Percentiles rank a stretch among this genome's conserved stretches.
Evolutionary conservation across 2,888 invertebrate genomes (phyloP).

Genomic region (Liposcelis brunnea): DNA sequence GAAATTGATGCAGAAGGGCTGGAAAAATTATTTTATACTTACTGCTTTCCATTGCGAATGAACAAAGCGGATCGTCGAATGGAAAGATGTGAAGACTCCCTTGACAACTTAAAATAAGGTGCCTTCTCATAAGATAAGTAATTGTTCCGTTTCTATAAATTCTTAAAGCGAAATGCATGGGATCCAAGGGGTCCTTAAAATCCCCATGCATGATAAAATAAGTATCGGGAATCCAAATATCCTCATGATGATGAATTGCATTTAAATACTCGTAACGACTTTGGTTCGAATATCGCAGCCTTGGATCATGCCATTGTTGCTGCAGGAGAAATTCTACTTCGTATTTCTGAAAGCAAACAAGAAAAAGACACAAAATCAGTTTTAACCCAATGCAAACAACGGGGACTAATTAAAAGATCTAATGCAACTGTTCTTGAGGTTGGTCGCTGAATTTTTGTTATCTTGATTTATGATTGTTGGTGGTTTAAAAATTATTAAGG

Average conservation of each 20-base stretch:
- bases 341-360: conserved; percentile 57
- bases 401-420: too few species aligned
- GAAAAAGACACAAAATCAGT: conserved; percentile 12
- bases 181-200: conserved; percentile 85
- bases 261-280: conserved; percentile 77
- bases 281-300: conserved; percentile 74
- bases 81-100: conserved; percentile 89
- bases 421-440: too few species aligned
- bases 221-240: conserved; percentile 87
- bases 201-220: conserved; percentile 95
- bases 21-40: conserved; percentile 34
- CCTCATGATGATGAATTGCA: conserved; percentile 82
- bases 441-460: too few species aligned
- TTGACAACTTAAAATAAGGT: conserved; percentile 83
- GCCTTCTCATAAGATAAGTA: conserved; percentile 83
- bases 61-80: conserved; percentile 88
- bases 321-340: conserved; percentile 88
- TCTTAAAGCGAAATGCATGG: conserved; percentile 81
- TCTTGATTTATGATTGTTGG: too few species aligned
- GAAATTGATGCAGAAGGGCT: too few species aligned
- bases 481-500: too few species aligned
- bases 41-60: conserved; percentile 94
- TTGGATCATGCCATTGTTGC: conserved; percentile 85
- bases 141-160: conserved; percentile 87
- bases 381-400: too few species aligned